phyloP scores from a whole-genome alignment of 2,888 invertebrate genomes.

The Lasioglossum malachurum region DNA sequence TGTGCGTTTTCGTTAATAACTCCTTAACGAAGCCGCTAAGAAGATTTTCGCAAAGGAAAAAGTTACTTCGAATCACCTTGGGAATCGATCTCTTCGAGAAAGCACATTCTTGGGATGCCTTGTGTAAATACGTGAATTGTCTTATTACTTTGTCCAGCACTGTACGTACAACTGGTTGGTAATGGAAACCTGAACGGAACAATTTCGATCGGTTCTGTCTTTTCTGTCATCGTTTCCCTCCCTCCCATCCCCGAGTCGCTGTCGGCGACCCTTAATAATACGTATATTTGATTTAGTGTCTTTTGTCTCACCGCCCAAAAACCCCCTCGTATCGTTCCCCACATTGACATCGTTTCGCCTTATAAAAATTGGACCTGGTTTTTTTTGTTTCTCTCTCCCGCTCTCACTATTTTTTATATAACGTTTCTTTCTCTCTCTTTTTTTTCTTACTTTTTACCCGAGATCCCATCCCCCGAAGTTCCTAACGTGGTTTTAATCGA shows the following conservation, averaged over 20 bases:
- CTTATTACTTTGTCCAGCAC: constrained; percentile 33
- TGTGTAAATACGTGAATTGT: not conserved
- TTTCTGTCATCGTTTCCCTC: not conserved
- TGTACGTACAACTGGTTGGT: constrained; percentile 32
- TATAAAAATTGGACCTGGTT: constrained; percentile 66
- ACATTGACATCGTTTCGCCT: constrained; percentile 49
- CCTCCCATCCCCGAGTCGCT: constrained; percentile 33
- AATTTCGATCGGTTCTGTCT: not conserved
- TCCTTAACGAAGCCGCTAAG: no score
- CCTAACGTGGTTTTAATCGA: constrained; percentile 39
- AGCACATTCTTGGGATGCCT: no score
- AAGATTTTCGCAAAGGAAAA: no score
- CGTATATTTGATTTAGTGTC: constrained; percentile 60
- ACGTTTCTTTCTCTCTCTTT: not conserved
- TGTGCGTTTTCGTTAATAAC: no score
- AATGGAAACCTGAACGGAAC: constrained; percentile 54
- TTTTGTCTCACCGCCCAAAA: constrained; percentile 15
- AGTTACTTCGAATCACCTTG: no score
- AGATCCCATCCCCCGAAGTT: not conserved
- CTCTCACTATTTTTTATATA: constrained; percentile 10
- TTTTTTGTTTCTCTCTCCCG: constrained; percentile 19
- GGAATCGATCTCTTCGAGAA: no score
- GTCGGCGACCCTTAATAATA: constrained; percentile 56
- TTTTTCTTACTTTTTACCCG: not conserved
- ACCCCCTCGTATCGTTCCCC: not conserved